These are phyloP conservation scores for Grammomys surdaster DNA, from an alignment of 2,113 vertebrate species.

Conservation along the genomic window DNA sequence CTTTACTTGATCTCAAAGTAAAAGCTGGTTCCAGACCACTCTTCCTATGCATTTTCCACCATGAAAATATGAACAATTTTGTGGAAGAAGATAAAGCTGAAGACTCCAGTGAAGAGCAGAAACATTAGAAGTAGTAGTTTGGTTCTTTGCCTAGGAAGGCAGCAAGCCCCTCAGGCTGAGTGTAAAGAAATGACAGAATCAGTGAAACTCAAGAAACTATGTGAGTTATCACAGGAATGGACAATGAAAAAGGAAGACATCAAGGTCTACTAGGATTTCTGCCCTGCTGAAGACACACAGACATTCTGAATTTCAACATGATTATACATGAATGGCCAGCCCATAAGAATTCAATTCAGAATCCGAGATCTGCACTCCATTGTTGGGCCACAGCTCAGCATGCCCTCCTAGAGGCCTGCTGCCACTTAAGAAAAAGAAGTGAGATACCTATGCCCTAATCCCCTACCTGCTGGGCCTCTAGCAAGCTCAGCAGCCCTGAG, in stretches of 20 bases:
- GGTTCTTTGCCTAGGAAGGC: neutral
- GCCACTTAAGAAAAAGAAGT: too few species aligned
- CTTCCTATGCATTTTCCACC: neutral
- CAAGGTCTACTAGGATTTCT: neutral
- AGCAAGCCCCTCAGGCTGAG: neutral
- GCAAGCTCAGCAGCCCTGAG: too few species aligned
- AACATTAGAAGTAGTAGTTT: neutral
- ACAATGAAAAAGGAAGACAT: neutral
- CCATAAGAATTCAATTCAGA: neutral
- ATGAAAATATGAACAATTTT: neutral
- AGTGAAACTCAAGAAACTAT: neutral
- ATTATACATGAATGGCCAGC: neutral
- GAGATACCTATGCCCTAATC: too few species aligned
- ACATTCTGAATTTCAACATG: neutral
- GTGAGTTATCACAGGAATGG: neutral
- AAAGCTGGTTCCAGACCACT: neutral
- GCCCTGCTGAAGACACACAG: neutral
- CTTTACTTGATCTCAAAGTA: neutral
- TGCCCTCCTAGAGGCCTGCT: too few species aligned
- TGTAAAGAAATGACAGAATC: neutral
- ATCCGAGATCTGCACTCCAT: too few species aligned
- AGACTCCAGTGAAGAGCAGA: neutral
- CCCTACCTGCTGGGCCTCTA: too few species aligned
- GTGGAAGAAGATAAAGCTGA: neutral
- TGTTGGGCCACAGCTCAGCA: too few species aligned